These are phyloP conservation scores for Teleopsis dalmanni DNA, from an alignment of 1,140 invertebrate species.

Conservation along the genomic window DNA sequence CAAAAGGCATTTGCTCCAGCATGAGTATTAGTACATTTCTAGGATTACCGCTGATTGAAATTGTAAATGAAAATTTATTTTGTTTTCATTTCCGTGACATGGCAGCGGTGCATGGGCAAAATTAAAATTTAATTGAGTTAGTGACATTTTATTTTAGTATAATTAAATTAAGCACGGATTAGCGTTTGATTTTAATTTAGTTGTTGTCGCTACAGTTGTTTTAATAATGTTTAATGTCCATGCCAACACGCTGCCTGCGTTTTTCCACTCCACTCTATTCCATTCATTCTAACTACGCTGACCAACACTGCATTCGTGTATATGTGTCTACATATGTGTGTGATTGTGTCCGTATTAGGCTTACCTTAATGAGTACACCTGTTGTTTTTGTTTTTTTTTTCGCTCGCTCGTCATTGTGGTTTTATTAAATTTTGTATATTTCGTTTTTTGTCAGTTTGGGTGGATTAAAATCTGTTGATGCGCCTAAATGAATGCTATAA, in stretches of 20 bases:
- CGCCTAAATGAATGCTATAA: constrained; percentile 7
- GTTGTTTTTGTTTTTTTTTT: background rate
- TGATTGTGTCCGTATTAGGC: too few species aligned
- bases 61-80: constrained; percentile 44
- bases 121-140: constrained; percentile 12
- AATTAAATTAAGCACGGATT: constrained; percentile 11
- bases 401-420: background rate
- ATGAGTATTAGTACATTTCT: too few species aligned
- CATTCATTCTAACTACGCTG: background rate
- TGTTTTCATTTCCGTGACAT: background rate
- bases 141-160: constrained; percentile 11
- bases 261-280: background rate
- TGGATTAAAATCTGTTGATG: too few species aligned
- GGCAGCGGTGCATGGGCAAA: background rate
- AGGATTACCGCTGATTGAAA: constrained; percentile 43
- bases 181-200: constrained; percentile 42
- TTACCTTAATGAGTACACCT: too few species aligned
- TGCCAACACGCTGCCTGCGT: background rate
- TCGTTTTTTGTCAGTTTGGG: constrained; percentile 21
- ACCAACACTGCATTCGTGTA: background rate
- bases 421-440: background rate
- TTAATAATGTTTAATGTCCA: background rate
- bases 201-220: background rate
- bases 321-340: too few species aligned
- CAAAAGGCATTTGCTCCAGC: too few species aligned